Percentiles rank a stretch among this genome's conserved stretches.
Evolutionary conservation across 2,797 vertebrate species (phyloP).

Genomic region (Scyliorhinus canicula): DNA sequence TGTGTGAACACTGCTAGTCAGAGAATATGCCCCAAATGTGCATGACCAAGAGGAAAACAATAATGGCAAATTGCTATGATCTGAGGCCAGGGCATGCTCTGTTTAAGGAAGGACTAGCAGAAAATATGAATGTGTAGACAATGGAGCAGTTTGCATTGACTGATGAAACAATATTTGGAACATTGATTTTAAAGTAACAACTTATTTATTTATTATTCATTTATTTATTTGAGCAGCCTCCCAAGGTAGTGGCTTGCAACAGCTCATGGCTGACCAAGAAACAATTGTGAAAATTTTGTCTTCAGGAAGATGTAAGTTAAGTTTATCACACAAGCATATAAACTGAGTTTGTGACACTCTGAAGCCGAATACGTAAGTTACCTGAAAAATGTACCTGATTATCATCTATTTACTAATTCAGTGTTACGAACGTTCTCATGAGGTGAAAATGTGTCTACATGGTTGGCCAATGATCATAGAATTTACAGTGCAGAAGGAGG

Average conservation of each 20-base stretch:
- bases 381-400: background rate
- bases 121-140: background rate
- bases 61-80: background rate
- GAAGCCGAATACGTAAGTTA: background rate
- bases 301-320: constrained; percentile 41
- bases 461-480: background rate
- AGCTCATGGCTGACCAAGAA: constrained; percentile 42
- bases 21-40: background rate
- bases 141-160: background rate
- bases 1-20: background rate
- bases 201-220: background rate
- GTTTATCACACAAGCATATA: background rate
- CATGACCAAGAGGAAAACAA: background rate
- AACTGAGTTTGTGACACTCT: background rate
- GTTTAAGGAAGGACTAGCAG: background rate
- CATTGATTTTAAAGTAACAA: background rate
- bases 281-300: constrained; percentile 41
- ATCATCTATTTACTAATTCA: background rate
- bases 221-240: constrained; percentile 28
- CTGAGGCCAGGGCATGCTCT: background rate
- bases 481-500: too few species aligned
- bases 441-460: too few species aligned
- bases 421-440: too few species aligned
- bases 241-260: constrained; percentile 36
- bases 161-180: background rate